phyloP scores from a whole-genome alignment of 2,797 vertebrate species.

The Caiman crocodilus region DNA sequence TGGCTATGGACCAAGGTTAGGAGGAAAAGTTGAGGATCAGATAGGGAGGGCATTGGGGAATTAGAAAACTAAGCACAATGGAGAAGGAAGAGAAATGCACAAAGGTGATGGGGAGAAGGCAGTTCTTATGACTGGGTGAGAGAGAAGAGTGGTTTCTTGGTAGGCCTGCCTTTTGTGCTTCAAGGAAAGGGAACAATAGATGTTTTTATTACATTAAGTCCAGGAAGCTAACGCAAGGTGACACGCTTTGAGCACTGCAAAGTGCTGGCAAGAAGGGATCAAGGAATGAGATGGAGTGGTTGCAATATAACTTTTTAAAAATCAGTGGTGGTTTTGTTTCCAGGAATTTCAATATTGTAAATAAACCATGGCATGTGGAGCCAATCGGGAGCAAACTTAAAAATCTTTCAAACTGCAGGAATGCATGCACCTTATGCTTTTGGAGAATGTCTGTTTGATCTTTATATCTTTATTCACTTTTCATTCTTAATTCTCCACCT shows the following conservation, averaged over 20 bases:
- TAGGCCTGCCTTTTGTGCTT: not conserved
- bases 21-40: too few relatives aligned
- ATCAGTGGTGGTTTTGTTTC: not conserved
- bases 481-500: not conserved
- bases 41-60: too few relatives aligned
- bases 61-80: too few relatives aligned
- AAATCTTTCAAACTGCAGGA: not conserved
- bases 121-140: not conserved
- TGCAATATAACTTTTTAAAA: not conserved
- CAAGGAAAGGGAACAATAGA: not conserved
- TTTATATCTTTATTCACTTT: not conserved
- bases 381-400: not conserved
- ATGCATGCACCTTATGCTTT: not conserved
- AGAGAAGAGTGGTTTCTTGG: too few relatives aligned
- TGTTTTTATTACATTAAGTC: not conserved
- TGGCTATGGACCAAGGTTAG: too few relatives aligned
- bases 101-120: accelerated
- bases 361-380: not conserved
- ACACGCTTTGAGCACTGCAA: not conserved
- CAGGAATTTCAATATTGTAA: not conserved
- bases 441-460: not conserved
- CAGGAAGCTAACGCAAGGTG: not conserved
- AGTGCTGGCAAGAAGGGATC: not conserved
- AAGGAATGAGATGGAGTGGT: accelerated
- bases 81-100: too few relatives aligned